These are phyloP conservation scores for Periophthalmus magnuspinnatus DNA, from an alignment of 2,797 vertebrate genomes.

Conservation along the genomic window DNA sequence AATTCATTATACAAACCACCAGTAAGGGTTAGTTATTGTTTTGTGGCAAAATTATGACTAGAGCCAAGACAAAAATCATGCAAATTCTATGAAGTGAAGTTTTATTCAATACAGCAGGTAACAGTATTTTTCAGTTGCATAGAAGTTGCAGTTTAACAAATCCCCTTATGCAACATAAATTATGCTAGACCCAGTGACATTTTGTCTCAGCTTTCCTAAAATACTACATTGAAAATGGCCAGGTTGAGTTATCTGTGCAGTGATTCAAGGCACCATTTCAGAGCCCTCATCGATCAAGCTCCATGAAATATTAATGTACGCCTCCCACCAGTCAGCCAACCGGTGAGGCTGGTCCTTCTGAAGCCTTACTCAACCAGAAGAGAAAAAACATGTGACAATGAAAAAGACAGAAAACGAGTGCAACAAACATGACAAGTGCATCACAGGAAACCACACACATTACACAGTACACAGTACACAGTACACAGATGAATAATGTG, in stretches of 20 bases:
- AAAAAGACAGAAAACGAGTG: conserved; percentile 25
- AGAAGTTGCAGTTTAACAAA: not conserved
- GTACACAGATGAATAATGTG: not conserved
- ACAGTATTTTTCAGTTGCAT: not conserved
- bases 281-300: conserved; percentile 65
- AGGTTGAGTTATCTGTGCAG: conserved; percentile 43
- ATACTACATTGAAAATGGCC: conserved; percentile 30
- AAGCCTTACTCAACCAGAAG: conserved; percentile 37
- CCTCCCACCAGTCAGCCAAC: conserved; percentile 58
- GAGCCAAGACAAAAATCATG: not conserved
- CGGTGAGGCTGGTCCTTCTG: conserved; percentile 47
- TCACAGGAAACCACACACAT: conserved; percentile 20
- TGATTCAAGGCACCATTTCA: conserved; percentile 65
- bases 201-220: conserved; percentile 25
- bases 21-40: not conserved
- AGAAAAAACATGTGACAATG: conserved; percentile 15
- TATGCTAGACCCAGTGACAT: not conserved
- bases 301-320: conserved; percentile 71
- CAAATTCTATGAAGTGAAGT: not conserved
- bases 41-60: not conserved
- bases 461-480: not conserved
- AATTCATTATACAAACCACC: not conserved
- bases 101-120: not conserved
- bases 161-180: not conserved
- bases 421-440: conserved; percentile 32